Evolutionary conservation across 2,113 vertebrate genomes (phyloP).

Genomic region (Noctilio leporinus): DNA sequence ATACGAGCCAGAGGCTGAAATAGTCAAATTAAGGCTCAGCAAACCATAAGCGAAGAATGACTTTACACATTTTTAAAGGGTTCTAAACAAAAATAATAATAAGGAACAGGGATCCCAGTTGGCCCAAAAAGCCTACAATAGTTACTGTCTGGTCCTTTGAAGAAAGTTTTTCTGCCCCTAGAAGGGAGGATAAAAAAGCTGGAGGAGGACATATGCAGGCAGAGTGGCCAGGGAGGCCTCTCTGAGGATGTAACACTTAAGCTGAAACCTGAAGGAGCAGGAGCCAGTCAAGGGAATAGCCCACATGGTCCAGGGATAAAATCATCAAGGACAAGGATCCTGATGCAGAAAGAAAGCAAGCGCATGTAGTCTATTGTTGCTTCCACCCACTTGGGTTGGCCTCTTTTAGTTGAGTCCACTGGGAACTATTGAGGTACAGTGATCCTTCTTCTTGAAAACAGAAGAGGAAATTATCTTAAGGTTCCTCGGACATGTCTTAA

Average conservation of each 20-base stretch:
- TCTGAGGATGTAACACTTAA: neutral
- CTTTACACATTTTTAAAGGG: neutral
- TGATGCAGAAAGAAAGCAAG: neutral
- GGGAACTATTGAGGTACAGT: accelerated
- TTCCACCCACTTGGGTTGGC: neutral
- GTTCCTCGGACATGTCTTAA: neutral
- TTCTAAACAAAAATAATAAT: neutral
- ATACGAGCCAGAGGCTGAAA: neutral
- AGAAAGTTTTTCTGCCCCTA: neutral
- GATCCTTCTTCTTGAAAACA: neutral
- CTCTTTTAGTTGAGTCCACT: neutral
- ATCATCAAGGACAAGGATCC: neutral
- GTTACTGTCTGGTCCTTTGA: neutral
- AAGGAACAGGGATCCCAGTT: no score
- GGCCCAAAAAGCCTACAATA: neutral
- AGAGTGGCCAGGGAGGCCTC: neutral
- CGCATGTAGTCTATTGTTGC: neutral
- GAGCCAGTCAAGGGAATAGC: neutral
- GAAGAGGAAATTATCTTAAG: neutral
- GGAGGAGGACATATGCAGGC: neutral
- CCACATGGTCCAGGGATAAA: no score
- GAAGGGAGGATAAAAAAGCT: neutral
- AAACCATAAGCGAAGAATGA: neutral
- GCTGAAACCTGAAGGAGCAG: neutral
- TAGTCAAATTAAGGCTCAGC: neutral